These are phyloP conservation scores for Apoda limacodes DNA, from an alignment of 2,888 invertebrate genomes.

Conservation along the genomic window DNA sequence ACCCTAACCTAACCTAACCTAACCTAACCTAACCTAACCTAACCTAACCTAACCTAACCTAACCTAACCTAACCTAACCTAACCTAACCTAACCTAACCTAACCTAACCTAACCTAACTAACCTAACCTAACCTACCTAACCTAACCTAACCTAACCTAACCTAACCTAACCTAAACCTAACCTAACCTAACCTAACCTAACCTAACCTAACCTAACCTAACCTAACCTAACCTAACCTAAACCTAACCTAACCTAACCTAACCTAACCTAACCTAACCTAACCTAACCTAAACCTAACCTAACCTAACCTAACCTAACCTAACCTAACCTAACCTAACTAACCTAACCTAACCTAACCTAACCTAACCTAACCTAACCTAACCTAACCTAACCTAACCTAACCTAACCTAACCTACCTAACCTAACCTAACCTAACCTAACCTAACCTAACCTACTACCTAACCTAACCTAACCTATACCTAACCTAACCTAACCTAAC, in stretches of 20 bases:
- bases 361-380: constrained; percentile 8
- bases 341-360: constrained; percentile 4
- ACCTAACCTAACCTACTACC: constrained; percentile 8
- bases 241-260: constrained; percentile 7
- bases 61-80: constrained; percentile 18
- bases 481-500: constrained; percentile 8
- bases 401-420: constrained; percentile 9
- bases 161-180: constrained; percentile 8
- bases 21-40: constrained; percentile 15
- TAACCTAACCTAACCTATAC: constrained; percentile 5
- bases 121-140: constrained; percentile 5
- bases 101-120: constrained; percentile 17
- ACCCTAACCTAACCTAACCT: constrained; percentile 14
- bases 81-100: constrained; percentile 18
- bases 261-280: constrained; percentile 8
- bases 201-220: constrained; percentile 6
- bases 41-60: constrained; percentile 17
- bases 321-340: constrained; percentile 6
- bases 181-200: constrained; percentile 9
- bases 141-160: constrained; percentile 10
- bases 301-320: constrained; percentile 7
- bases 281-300: constrained; percentile 8
- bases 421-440: constrained; percentile 9
- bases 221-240: constrained; percentile 4
- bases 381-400: constrained; percentile 10